Conservation (phyloP, 2,113 vertebrate species). For the Steatornis caripensis region DNA sequence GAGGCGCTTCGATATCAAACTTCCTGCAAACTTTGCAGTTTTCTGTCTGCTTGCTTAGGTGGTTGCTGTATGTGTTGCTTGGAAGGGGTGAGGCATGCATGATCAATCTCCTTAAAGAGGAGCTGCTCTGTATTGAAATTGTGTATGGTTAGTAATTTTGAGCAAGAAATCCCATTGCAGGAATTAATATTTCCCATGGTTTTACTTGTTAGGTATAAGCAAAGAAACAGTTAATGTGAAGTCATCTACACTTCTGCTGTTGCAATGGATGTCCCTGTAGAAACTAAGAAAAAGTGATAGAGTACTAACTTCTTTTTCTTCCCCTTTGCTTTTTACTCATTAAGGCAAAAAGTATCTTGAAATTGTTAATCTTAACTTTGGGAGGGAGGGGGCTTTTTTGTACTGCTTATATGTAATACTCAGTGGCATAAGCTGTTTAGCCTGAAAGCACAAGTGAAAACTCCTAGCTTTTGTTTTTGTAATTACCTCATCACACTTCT, state of each 20-base stretch:
- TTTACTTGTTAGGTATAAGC: not conserved
- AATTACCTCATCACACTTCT: conserved; percentile 6
- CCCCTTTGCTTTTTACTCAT: no score
- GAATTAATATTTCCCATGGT: not conserved
- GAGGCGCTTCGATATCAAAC: not conserved
- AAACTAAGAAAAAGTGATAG: not conserved
- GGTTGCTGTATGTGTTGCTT: not conserved
- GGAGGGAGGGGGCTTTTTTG: not conserved
- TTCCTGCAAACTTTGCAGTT: not conserved
- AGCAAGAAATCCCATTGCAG: not conserved
- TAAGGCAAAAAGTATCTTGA: not conserved
- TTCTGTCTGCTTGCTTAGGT: not conserved
- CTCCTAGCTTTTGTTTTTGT: not conserved
- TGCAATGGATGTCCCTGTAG: not conserved
- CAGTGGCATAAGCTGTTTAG: not conserved
- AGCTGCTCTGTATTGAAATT: not conserved
- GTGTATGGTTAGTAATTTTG: not conserved
- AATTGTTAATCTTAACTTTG: not conserved
- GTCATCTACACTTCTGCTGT: not conserved
- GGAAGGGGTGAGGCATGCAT: not conserved
- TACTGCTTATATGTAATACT: not conserved
- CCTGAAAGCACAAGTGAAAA: not conserved
- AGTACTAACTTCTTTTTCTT: not conserved
- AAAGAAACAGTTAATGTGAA: not conserved
- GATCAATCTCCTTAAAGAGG: not conserved